Evolutionary conservation across 2,888 invertebrate genomes (phyloP), one percentile per base, ranked within the genome.

Genomic region (Eupeodes latifasciatus): DNA sequence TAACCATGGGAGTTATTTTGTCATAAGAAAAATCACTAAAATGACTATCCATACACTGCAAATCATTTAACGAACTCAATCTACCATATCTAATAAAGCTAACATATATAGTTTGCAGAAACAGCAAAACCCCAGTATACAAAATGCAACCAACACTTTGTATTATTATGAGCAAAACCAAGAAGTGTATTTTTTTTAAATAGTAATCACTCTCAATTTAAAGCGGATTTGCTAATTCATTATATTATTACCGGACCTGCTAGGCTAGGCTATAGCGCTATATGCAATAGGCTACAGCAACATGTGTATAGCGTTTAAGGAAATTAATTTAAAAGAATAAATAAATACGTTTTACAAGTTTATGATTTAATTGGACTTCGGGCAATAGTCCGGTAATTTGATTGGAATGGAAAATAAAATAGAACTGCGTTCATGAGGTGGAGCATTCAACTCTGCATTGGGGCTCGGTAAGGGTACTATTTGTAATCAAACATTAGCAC

Each of bases 261-360:
- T 1, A 47, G 49, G 14, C 81, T 74, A 19, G 36, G 40, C 40
- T 40, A 40, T 9, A 27, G 27, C 27, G 27, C 40, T 7, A 9
- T 40, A 40, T 5, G 40, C 4, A 27, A 27, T 40, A 40, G 40
- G 40, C 40, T 40, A 7, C n/a, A 36, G 7, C 49, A 79, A 71
- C 77, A 67, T 72, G 72, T 76, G 67, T 53, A 47, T 27, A 66
- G 66, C 71, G 62, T 79, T 82, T 82, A 86, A 86, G 82, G 86
- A 86, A 82, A 86, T 86, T 86, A 76, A 79, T 82, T 71, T 53
- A 11, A 64, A 59, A 75, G 69, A 82, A 82, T 78, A 74, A 84
- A 67, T 74, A 69, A 79, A 71, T 74, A 64, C 53, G 44, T 62
- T 86, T 81, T 69, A 79, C 67, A 75, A 79, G 66, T 71, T 82